Conservation (phyloP, 2,797 vertebrate species). For the Fringilla coelebs region DNA sequence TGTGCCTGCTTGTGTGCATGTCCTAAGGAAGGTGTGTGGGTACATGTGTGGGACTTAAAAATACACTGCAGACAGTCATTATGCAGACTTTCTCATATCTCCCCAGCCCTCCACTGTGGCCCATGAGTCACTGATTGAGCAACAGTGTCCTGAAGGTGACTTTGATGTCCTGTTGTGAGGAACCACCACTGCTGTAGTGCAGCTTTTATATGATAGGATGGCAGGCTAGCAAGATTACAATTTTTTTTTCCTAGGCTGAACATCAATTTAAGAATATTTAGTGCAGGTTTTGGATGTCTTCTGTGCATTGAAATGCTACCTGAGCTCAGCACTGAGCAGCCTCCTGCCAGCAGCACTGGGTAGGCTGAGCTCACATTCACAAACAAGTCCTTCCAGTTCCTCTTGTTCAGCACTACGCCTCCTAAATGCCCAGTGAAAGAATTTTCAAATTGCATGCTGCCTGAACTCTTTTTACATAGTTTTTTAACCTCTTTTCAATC, state of each 20-base stretch:
- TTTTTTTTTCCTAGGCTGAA: not conserved
- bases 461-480: not conserved
- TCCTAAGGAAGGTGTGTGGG: not conserved
- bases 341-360: not conserved
- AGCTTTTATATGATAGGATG: not conserved
- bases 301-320: not conserved
- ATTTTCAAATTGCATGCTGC: not conserved
- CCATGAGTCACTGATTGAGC: not conserved
- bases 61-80: not conserved
- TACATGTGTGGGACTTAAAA: not conserved
- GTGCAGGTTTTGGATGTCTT: not conserved
- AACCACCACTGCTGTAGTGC: not conserved
- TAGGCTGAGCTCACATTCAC: not conserved
- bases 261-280: not conserved
- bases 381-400: conserved; percentile 48
- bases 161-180: not conserved
- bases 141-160: not conserved
- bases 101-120: not conserved
- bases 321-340: not conserved
- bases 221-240: not conserved
- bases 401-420: not conserved
- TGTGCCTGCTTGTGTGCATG: not conserved
- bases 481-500: not conserved
- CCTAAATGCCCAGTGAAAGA: not conserved
- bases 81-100: not conserved